phyloP scores from a whole-genome alignment of 2,113 vertebrate species.

The Hippocampus zosterae region DNA sequence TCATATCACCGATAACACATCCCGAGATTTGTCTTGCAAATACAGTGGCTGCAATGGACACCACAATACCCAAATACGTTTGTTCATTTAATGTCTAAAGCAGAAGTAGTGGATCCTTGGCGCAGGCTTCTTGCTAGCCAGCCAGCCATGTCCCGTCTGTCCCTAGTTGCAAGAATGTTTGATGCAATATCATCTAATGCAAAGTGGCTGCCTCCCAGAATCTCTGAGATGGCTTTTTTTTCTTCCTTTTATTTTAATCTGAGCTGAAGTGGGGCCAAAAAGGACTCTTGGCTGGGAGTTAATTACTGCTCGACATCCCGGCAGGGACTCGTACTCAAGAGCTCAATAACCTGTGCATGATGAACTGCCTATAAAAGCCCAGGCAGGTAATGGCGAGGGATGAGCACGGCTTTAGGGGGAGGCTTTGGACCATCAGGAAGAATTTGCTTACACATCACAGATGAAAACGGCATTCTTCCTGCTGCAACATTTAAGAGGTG shows the following conservation, averaged over 20 bases:
- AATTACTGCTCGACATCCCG: constrained; percentile 75
- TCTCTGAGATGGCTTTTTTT: constrained; percentile 45
- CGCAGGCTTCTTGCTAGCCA: constrained; percentile 61
- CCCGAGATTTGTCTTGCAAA: not conserved
- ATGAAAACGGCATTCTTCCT: constrained; percentile 59
- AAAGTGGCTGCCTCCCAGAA: constrained; percentile 60
- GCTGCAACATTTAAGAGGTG: constrained; percentile 59
- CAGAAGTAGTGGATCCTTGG: constrained; percentile 60
- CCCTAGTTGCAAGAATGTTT: constrained; percentile 71
- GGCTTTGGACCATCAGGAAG: constrained; percentile 45
- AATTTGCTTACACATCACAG: constrained; percentile 72
- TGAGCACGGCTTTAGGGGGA: constrained; percentile 38
- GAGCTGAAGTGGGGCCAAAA: constrained; percentile 68
- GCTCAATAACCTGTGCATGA: constrained; percentile 72
- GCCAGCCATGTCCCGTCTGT: constrained; percentile 64
- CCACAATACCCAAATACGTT: not conserved
- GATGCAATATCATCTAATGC: constrained; percentile 70
- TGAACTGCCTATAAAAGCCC: constrained; percentile 71
- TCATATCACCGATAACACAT: not conserved
- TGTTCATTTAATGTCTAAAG: constrained; percentile 8
- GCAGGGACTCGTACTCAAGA: constrained; percentile 60
- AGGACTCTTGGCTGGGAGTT: constrained; percentile 68
- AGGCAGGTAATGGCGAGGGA: constrained; percentile 67
- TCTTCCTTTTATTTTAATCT: constrained; percentile 53
- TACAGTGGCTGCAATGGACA: not conserved